Evolutionary conservation across 2,797 vertebrate species (phyloP).

Genomic region (Gymnoscopelus microlampas): DNA sequence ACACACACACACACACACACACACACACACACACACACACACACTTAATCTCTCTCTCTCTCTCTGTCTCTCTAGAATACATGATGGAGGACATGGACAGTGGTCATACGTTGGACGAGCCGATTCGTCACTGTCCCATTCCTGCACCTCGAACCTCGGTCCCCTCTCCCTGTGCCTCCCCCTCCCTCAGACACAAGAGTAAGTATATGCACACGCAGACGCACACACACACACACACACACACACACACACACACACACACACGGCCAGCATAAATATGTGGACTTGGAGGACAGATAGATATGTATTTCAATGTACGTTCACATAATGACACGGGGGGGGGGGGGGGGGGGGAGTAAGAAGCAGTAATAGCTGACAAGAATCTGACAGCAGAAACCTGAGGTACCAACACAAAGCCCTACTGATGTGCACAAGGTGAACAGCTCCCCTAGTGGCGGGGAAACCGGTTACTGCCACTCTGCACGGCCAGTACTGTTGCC

Average conservation of each 20-base stretch:
- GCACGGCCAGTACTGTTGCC: not conserved
- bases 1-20: too few species aligned
- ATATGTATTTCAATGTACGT: too few species aligned
- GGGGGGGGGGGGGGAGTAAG: too few species aligned
- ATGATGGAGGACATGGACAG: conserved; percentile 86
- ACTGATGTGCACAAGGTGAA: conserved; percentile 21
- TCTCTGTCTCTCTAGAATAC: conserved; percentile 83
- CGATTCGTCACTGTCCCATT: conserved; percentile 80
- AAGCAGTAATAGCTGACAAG: too few species aligned
- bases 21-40: too few species aligned
- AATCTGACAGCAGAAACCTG: not conserved
- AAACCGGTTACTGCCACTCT: not conserved
- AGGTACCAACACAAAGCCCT: not conserved
- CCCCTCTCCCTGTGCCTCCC: conserved; percentile 86
- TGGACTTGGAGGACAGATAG: too few species aligned
- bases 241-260: conserved; percentile 7
- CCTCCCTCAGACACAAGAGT: conserved; percentile 92
- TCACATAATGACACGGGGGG: too few species aligned
- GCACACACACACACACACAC: conserved; percentile 14
- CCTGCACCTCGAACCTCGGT: conserved; percentile 85
- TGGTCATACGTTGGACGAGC: conserved; percentile 81
- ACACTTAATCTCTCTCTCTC: not conserved
- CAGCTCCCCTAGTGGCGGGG: conserved; percentile 39
- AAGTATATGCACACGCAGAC: conserved; percentile 59
- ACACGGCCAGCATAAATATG: too few species aligned